These are phyloP conservation scores for Galerucella pusilla DNA, from an alignment of 2,888 invertebrate genomes.

Conservation along the genomic window DNA sequence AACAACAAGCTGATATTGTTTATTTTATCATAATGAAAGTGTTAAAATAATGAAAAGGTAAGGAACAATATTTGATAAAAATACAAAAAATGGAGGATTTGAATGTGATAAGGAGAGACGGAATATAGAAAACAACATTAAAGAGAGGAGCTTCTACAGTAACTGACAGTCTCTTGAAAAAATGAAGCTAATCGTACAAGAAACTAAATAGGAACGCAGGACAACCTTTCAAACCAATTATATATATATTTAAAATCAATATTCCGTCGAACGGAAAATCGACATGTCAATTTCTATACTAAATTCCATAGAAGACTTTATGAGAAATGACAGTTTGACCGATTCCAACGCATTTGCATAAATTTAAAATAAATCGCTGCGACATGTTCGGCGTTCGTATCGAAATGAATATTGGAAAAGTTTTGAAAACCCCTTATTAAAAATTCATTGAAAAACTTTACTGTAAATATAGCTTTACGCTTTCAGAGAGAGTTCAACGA, in stretches of 20 bases:
- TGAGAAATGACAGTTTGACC: conserved; percentile 28
- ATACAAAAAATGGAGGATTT: too few species aligned
- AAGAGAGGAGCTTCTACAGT: too few species aligned
- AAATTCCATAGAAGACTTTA: neutral
- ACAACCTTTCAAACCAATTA: too few species aligned
- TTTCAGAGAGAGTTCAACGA: conserved; percentile 1
- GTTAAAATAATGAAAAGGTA: too few species aligned
- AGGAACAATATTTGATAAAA: too few species aligned
- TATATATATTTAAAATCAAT: neutral
- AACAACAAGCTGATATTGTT: too few species aligned
- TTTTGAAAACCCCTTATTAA: conserved; percentile 35
- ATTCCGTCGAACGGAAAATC: neutral
- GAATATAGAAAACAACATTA: too few species aligned
- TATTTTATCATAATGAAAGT: too few species aligned
- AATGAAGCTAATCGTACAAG: too few species aligned
- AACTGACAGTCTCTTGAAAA: too few species aligned
- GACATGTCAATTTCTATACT: neutral
- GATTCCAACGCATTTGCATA: conserved; percentile 26
- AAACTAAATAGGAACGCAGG: too few species aligned
- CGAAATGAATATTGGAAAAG: conserved; percentile 46
- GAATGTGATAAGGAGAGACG: too few species aligned
- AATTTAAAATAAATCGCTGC: conserved; percentile 30
- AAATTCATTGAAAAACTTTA: conserved; percentile 40
- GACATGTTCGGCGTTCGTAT: conserved; percentile 9
- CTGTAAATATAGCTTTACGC: conserved; percentile 26